Base-by-base conservation (phyloP, 2,797 vertebrate species). In the Epinephelus coioides region DNA sequence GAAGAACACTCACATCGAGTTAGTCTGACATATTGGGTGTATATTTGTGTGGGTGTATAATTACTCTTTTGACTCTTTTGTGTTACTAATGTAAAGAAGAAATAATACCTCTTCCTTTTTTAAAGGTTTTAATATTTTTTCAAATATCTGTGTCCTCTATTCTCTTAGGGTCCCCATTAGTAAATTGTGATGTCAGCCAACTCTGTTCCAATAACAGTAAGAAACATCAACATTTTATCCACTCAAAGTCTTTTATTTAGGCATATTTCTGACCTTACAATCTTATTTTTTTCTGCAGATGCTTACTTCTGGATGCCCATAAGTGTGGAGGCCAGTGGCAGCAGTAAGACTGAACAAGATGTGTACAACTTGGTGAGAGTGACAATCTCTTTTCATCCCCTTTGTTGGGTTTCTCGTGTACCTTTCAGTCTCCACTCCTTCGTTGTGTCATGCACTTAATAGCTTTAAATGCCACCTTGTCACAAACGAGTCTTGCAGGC, bases 241-340 rank as follows among this genome's bases (percentile, higher is more conserved):
- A n/a, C 47, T 78, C 65, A 59, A 0, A 38, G 2, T 27, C 8
- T 77, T 77, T 75, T 2, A 21, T 53, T 60, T 9, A 14, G 30
- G 3, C 2, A 10, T 47, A 55, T 64, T 17, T 62, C 2, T 47
- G 7, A 0, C 0, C 2, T 59, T 5, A 66, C 8, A 5, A 9
- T 6, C 66, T 18, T 0, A 6, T 55, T 61, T 65, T 8, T 66
- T 34, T 59, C 65, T 47, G 40, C 79, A 95, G 95, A 47, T 51
- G 86, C 86, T n/a, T 89, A 89, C 38, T 95, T 89, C 62, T 95
- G 89, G 94, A 92, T 94, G 84, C 15, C 76, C 7, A 21, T 94
- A 11, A 65, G 17, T 12, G 90, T 92, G 54, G n/a, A 76, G 4
- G 53, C 34, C 2, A 1, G 0, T 0, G 47, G 43, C 0, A 6